Conservation (phyloP, 2,113 vertebrate genomes). For the Vulpes ferrilata region DNA sequence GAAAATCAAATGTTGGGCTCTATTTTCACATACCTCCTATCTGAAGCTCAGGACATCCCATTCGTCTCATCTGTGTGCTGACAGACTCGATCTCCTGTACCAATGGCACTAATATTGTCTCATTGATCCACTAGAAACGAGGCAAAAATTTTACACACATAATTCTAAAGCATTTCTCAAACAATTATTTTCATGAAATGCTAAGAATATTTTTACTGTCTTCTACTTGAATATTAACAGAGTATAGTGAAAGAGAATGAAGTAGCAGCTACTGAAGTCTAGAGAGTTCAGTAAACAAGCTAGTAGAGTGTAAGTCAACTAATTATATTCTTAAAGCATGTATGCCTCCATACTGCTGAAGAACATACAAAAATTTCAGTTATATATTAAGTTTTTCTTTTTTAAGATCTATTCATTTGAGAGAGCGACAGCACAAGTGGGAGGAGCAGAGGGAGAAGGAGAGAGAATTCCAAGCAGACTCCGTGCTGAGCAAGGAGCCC, state of each 20-base stretch:
- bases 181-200: constrained; percentile 18
- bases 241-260: background rate
- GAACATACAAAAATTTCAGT: constrained; percentile 32
- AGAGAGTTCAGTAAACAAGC: background rate
- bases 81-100: constrained; percentile 96
- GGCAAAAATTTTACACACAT: background rate
- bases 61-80: constrained; percentile 95
- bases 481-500: background rate
- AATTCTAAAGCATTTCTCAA: constrained; percentile 56
- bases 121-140: constrained; percentile 95
- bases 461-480: background rate
- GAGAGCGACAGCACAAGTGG: background rate
- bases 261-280: background rate
- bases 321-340: background rate
- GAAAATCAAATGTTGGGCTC: background rate
- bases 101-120: constrained; percentile 95
- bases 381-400: background rate
- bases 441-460: no score
- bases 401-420: background rate
- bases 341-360: background rate
- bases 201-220: background rate
- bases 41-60: constrained; percentile 97
- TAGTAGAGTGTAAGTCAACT: background rate
- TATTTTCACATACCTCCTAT: constrained; percentile 92
- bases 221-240: background rate